A percentile compares a stretch with the other conserved stretches of the same genome.
These are phyloP conservation scores for Myotis vivesi DNA, from an alignment of 2,797 vertebrate genomes.

Conservation along the genomic window DNA sequence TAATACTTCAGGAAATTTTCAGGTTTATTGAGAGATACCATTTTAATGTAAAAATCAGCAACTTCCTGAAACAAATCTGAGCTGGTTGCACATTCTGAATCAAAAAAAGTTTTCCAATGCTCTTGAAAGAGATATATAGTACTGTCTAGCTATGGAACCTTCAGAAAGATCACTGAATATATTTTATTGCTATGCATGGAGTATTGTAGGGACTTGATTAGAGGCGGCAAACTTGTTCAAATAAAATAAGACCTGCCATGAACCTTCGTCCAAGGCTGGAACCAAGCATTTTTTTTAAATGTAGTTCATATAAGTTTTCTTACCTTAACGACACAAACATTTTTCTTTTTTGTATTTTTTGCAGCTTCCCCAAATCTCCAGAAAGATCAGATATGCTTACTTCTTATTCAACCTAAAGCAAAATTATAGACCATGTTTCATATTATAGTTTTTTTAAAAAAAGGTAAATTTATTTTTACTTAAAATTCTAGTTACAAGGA, in stretches of 20 bases:
- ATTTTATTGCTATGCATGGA: constrained; percentile 26
- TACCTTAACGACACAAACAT: neutral
- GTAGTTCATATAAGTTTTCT: neutral
- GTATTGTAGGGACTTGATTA: constrained; percentile 32
- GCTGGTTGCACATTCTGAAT: neutral
- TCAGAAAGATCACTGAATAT: constrained; percentile 59
- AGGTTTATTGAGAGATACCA: neutral
- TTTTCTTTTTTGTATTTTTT: constrained; percentile 49
- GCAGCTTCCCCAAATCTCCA: neutral
- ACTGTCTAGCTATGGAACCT: neutral
- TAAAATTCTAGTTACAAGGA: neutral
- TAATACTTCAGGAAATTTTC: neutral
- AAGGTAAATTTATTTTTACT: neutral
- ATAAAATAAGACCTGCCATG: constrained; percentile 54
- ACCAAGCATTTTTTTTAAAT: neutral
- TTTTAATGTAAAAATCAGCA: neutral
- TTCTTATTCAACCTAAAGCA: constrained; percentile 33
- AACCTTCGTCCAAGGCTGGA: neutral
- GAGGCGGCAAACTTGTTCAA: constrained; percentile 10
- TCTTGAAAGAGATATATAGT: constrained; percentile 3
- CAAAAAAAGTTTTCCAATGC: neutral
- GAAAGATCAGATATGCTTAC: constrained; percentile 1
- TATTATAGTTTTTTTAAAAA: neutral
- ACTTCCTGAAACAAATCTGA: constrained; percentile 25
- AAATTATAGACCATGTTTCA: neutral